A percentile compares a stretch with the other conserved stretches of the same genome.
Conservation (phyloP, 2,888 invertebrate species). For the Plutella xylostella region DNA sequence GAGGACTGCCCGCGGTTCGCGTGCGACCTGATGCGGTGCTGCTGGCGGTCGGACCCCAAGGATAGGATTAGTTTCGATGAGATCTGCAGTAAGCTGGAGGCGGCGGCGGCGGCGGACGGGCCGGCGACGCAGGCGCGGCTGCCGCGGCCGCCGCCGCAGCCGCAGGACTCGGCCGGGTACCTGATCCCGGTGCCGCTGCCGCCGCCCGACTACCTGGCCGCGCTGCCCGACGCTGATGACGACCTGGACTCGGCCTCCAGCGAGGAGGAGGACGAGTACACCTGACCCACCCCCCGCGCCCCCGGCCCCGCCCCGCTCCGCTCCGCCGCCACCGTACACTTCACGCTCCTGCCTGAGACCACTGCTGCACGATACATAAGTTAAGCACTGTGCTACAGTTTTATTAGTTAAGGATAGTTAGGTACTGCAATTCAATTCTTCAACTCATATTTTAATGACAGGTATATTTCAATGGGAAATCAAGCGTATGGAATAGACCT, state of each 20-base stretch:
- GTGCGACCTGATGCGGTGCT: conserved; percentile 80
- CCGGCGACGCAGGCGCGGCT: conserved; percentile 37
- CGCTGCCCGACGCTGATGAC: conserved; percentile 55
- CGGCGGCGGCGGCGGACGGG: conserved; percentile 41
- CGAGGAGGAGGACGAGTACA: conserved; percentile 52
- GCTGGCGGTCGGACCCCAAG: conserved; percentile 85
- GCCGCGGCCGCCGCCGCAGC: conserved; percentile 65
- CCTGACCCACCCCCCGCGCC: conserved; percentile 32
- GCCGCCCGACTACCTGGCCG: conserved; percentile 68
- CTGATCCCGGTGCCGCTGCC: conserved; percentile 70
- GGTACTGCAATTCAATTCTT: too few species aligned
- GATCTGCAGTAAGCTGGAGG: conserved; percentile 74
- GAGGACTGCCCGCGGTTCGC: conserved; percentile 80
- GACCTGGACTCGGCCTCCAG: conserved; percentile 46
- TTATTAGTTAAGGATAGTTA: too few species aligned
- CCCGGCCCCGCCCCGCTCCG: conserved; percentile 24
- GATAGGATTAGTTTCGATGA: conserved; percentile 80
- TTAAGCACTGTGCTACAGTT: too few species aligned
- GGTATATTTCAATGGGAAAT: too few species aligned
- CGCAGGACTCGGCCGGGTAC: conserved; percentile 77
- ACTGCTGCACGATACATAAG: neutral
- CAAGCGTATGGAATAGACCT: too few species aligned
- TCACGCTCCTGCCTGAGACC: neutral
- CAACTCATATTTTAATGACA: too few species aligned
- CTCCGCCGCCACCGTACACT: conserved; percentile 11